Evolutionary conservation across 2,888 invertebrate species (phyloP).

Genomic region (Saturnia pavonia): DNA sequence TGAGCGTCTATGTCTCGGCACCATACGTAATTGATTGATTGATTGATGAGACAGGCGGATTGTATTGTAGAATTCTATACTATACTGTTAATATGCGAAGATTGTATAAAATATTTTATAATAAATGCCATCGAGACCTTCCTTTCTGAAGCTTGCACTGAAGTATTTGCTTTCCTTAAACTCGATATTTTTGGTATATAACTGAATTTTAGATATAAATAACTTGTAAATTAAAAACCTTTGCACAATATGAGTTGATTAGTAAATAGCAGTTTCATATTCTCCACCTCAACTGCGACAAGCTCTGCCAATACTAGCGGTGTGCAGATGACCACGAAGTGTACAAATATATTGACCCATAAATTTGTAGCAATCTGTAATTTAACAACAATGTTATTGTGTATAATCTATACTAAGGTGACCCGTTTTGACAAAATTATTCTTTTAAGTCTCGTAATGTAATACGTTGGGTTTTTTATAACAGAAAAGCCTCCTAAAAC

Average conservation of each 20-base stretch:
- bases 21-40: too few relatives aligned
- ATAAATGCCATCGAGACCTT: too few relatives aligned
- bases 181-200: background rate
- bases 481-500: too few relatives aligned
- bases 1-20: too few relatives aligned
- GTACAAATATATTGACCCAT: background rate
- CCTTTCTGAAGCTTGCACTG: too few relatives aligned
- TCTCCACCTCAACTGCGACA: slow-evolving; percentile 3
- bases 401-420: background rate
- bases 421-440: background rate
- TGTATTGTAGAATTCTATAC: too few relatives aligned
- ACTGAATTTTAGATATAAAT: background rate
- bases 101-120: too few relatives aligned
- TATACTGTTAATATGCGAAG: too few relatives aligned
- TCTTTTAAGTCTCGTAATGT: background rate
- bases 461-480: too few relatives aligned
- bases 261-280: background rate
- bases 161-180: background rate
- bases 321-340: background rate
- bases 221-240: background rate
- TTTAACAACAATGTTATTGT: background rate
- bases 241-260: slow-evolving; percentile 4
- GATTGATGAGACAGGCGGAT: too few relatives aligned
- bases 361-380: background rate
- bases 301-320: background rate